Base-by-base conservation (phyloP, 2,113 vertebrate species). In the Ailuropoda melanoleuca region DNA sequence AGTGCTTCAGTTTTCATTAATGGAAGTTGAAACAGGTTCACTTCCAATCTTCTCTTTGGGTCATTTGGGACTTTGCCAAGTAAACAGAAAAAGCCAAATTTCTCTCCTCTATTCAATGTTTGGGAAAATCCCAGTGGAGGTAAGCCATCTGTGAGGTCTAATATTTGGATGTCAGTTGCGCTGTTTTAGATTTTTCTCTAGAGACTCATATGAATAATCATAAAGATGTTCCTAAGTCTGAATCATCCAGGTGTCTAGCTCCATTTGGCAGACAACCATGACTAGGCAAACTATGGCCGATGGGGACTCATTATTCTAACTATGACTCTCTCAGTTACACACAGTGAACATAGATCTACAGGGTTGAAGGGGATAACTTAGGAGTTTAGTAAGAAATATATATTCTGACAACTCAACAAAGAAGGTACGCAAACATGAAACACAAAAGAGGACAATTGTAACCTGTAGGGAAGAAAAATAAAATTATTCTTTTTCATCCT, bases 111-210 rank as follows among this genome's bases (percentile, higher is more conserved):
- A 34, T 15, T 56, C 82, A 97, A 39, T 50, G 14, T 78, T 93
- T 70, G 77, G 43, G 88, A 62, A 93, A 95, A 96, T 92, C 96
- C 46, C 37, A 89, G 37, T 55, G 58, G 93, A 74, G 13, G 18
- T 48, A 17, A 85, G 78, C 89, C 95, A 96, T 84, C 7, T 55
- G 93, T 82, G 19, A 81, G 56, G 74, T 77, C 68, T 94, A 91
- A 55, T 34, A 55, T 56, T 92, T 81, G 62, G 24, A 92, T 48
- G 34, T 88, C 75, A 50, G 26, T 66, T 94, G 81, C 70, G 85
- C 8, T 39, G 34, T 70, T 78, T 97, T 55, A 34, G 70, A 96
- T 88, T 87, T 93, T 93, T 87, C 87, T 87, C 90, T 82, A 26
- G 53, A 94, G 53, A 80, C 78, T 43, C 24, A 17, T 23, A 15